These are phyloP conservation scores for Scaptodrosophila latifasciaeformis DNA, from an alignment of 2,888 invertebrate genomes.

Conservation along the genomic window DNA sequence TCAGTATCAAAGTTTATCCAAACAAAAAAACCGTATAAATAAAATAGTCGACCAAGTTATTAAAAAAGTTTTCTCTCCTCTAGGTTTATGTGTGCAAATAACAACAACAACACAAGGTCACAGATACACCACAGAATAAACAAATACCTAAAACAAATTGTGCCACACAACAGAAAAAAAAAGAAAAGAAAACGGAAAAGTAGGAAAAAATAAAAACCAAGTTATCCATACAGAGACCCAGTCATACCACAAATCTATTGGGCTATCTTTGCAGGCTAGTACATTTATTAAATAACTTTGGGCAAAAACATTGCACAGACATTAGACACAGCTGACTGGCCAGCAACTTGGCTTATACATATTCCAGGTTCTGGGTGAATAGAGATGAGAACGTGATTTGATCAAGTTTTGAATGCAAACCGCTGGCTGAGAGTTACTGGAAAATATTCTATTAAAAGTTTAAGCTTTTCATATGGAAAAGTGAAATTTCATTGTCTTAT, in stretches of 20 bases:
- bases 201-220: too few relatives aligned
- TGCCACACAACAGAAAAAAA: not conserved
- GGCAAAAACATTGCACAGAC: slow-evolving; percentile 1
- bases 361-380: not conserved
- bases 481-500: too few relatives aligned
- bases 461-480: too few relatives aligned
- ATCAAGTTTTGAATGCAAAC: too few relatives aligned
- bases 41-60: slow-evolving; percentile 1
- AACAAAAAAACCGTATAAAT: not conserved
- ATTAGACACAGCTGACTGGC: slow-evolving; percentile 15
- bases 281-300: slow-evolving; percentile 66
- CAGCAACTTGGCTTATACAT: not conserved
- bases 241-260: not conserved
- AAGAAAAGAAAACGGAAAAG: not conserved
- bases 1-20: slow-evolving; percentile 10
- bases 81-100: too few relatives aligned
- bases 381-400: not conserved
- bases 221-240: not conserved
- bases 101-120: not conserved
- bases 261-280: slow-evolving; percentile 23
- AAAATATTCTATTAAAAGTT: too few relatives aligned
- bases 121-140: too few relatives aligned
- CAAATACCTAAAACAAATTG: not conserved
- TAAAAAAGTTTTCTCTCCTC: not conserved
- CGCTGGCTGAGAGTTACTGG: too few relatives aligned